Conservation (phyloP, 2,888 invertebrate species). For the Mythimna impura region DNA sequence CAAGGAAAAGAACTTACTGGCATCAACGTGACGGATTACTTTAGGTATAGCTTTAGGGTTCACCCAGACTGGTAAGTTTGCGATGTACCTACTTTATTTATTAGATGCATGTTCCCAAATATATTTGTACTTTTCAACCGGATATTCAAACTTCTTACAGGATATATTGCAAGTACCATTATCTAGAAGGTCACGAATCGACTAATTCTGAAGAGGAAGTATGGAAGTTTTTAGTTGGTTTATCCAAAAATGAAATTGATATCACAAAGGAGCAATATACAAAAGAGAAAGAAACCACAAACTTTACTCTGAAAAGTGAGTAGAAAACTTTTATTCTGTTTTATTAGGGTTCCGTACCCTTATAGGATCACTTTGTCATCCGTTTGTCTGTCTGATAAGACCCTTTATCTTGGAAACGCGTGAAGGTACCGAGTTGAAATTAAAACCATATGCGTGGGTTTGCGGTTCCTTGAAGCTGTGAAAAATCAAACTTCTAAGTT, state of each 20-base stretch:
- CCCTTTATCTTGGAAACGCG: too few species aligned
- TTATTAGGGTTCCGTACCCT: neutral
- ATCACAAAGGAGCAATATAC: conserved; percentile 84
- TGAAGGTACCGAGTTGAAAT: too few species aligned
- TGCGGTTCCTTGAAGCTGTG: too few species aligned
- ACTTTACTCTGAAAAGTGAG: conserved; percentile 79
- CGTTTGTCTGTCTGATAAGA: too few species aligned
- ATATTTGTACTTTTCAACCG: neutral
- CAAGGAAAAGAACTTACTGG: conserved; percentile 92
- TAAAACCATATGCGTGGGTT: too few species aligned
- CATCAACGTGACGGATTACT: conserved; percentile 93
- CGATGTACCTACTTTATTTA: neutral
- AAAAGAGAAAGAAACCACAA: conserved; percentile 67
- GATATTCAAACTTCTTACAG: conserved; percentile 78
- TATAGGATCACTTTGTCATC: too few species aligned
- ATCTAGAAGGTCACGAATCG: conserved; percentile 94
- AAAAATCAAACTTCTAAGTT: too few species aligned
- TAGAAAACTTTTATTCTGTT: conserved; percentile 26
- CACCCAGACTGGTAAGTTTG: conserved; percentile 95
- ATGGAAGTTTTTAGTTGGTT: conserved; percentile 93
- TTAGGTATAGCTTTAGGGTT: conserved; percentile 94
- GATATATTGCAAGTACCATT: conserved; percentile 97
- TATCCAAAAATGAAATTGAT: conserved; percentile 87
- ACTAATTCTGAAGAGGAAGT: conserved; percentile 94
- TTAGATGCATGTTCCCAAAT: neutral